Evolutionary conservation across 2,888 invertebrate genomes (phyloP).

Genomic region (Phymatocera aterrima): DNA sequence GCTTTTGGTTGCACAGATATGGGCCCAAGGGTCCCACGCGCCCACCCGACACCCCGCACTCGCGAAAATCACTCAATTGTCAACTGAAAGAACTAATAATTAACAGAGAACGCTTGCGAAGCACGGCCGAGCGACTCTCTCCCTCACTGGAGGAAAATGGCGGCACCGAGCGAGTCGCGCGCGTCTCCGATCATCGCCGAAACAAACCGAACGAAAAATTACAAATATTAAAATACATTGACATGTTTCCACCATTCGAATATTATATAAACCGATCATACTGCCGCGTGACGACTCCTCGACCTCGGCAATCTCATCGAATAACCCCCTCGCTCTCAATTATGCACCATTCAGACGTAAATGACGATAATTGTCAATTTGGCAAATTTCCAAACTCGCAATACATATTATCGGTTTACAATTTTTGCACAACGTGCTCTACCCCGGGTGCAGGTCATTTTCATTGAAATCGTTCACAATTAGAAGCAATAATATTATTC

Average conservation of each 20-base stretch:
- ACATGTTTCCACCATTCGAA: constrained; percentile 26
- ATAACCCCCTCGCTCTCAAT: background rate
- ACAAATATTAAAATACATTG: constrained; percentile 32
- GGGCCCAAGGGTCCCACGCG: constrained; percentile 64
- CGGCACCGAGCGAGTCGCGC: constrained; percentile 70
- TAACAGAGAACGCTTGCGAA: constrained; percentile 49
- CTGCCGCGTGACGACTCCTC: background rate
- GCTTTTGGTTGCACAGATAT: constrained; percentile 55
- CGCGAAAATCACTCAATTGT: constrained; percentile 61
- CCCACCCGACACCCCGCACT: constrained; percentile 63
- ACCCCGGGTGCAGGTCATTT: background rate
- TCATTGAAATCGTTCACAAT: too few species aligned
- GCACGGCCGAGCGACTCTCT: constrained; percentile 67
- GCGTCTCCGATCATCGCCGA: constrained; percentile 69
- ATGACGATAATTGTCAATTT: background rate
- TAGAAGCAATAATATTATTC: too few species aligned
- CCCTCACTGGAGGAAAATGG: constrained; percentile 72
- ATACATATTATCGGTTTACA: background rate
- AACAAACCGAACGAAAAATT: constrained; percentile 53
- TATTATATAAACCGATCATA: constrained; percentile 18
- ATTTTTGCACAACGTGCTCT: background rate
- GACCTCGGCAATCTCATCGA: background rate
- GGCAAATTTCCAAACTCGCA: background rate
- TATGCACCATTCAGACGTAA: background rate
- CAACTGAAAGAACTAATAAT: constrained; percentile 55